A percentile compares a stretch with the other conserved stretches of the same genome.
Conservation (phyloP, 64 coral and sea anemone genomes). For the Actinia tenebrosa region DNA sequence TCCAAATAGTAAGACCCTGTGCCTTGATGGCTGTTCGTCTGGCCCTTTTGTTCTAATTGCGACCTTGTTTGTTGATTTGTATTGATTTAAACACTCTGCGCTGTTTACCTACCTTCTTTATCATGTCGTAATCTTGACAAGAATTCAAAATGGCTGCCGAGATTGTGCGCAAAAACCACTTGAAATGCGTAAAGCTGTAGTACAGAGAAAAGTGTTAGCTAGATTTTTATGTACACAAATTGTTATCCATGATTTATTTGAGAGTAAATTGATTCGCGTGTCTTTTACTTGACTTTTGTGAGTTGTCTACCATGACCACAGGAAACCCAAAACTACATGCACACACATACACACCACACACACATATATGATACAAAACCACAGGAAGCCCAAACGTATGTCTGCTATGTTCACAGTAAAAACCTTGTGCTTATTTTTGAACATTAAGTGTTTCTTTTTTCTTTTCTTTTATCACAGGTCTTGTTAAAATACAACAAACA, state of each 20-base stretch:
- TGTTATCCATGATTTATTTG: background rate
- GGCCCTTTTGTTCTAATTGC: background rate
- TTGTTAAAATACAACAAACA: background rate
- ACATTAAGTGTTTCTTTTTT: background rate
- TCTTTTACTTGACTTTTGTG: background rate
- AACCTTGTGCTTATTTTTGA: background rate
- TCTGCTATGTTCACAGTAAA: background rate
- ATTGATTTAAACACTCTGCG: background rate
- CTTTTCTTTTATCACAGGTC: background rate
- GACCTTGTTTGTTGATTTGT: background rate
- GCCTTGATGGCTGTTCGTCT: background rate
- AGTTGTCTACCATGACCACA: background rate
- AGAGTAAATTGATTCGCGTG: background rate
- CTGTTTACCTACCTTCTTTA: background rate
- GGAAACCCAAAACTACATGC: background rate
- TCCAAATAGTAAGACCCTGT: background rate
- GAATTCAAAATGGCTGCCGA: background rate
- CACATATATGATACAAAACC: background rate
- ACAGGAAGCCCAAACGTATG: slow-evolving; percentile 1
- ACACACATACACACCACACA: too few species aligned
- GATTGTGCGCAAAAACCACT: background rate
- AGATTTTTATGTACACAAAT: background rate
- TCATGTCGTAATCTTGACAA: background rate
- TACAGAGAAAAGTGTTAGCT: background rate
- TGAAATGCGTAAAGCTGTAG: background rate